Base-by-base conservation (phyloP, 2,113 vertebrate species). In the Garra rufa region DNA sequence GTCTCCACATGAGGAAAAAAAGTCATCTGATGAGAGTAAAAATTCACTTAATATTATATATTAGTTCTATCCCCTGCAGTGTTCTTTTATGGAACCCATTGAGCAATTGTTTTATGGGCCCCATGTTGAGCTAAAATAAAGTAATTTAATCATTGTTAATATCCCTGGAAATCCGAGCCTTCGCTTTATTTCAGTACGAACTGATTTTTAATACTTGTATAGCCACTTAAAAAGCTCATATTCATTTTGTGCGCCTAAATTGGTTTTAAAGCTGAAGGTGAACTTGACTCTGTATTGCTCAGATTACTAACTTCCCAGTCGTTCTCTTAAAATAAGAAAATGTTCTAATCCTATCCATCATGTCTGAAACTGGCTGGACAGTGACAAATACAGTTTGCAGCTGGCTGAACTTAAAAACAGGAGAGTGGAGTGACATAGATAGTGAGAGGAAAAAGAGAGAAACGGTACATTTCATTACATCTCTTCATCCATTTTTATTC, bases 401-500 rank as follows among this genome's bases (percentile, higher is more conserved):
- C 83, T 75, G 85, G 89, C 88, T 90, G 65, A 78, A 80, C 65
- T 88, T 30, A 9, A 79, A 13, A 80, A 65, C 44, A 13, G 1
- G 6, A 10, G 30, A 41, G 19, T 15, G 34, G 19, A 28, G n/a
- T 63, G 57, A 46, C 38, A 26, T 24, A 74, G 14, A 50, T 76
- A 41, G 73, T 3, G 2, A 57, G 21, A 9, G 52, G 52, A 57
- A 88, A 92, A 88, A 91, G 91, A 87, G 88, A 80, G 3, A 14
- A 91, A 90, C 89, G 90, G 82, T 88, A 82, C 85, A 89, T 91
- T 92, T 92, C 85, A 93, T 93, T 90, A 92, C 88, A 87, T 80
- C 85, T 52, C 86, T 85, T 86, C 86, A 88, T 91, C 90, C 83
- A 87, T 90, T 90, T 88, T 84, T 83, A 14, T 78, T 50, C 85